These are phyloP conservation scores for Candoia aspera DNA, from an alignment of 2,113 vertebrate species.

Conservation along the genomic window DNA sequence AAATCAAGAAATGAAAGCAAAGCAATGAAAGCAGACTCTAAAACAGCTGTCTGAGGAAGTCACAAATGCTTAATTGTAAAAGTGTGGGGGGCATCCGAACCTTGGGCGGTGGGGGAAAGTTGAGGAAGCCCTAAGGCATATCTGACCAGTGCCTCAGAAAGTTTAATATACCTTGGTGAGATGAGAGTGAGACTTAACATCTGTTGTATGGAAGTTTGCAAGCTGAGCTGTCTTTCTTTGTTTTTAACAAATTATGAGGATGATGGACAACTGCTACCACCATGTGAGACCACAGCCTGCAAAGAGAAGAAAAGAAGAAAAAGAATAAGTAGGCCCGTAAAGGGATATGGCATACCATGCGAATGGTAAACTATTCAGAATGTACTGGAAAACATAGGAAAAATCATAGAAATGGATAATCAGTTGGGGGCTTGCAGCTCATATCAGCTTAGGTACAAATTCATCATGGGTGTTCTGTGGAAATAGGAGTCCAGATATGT, in stretches of 20 bases:
- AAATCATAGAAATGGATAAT: neutral
- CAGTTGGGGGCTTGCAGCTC: slow-evolving; percentile 4
- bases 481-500: neutral
- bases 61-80: neutral
- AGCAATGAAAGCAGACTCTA: neutral
- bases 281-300: neutral
- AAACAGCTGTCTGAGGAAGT: neutral
- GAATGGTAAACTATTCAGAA: neutral
- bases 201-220: neutral
- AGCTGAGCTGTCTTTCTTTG: neutral
- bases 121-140: neutral
- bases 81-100: neutral
- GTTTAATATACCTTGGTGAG: neutral
- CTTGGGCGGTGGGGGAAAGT: neutral
- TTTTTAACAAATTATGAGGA: neutral
- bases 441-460: neutral
- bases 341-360: slow-evolving; percentile 9
- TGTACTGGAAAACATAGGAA: slow-evolving; percentile 29
- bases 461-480: slow-evolving; percentile 24
- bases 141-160: neutral
- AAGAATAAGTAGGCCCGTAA: neutral
- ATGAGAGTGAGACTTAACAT: neutral
- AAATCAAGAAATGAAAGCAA: neutral
- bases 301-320: neutral
- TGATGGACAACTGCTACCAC: slow-evolving; percentile 6